These are phyloP conservation scores for Pampusana beccarii DNA, from an alignment of 2,113 vertebrate genomes.

Conservation along the genomic window DNA sequence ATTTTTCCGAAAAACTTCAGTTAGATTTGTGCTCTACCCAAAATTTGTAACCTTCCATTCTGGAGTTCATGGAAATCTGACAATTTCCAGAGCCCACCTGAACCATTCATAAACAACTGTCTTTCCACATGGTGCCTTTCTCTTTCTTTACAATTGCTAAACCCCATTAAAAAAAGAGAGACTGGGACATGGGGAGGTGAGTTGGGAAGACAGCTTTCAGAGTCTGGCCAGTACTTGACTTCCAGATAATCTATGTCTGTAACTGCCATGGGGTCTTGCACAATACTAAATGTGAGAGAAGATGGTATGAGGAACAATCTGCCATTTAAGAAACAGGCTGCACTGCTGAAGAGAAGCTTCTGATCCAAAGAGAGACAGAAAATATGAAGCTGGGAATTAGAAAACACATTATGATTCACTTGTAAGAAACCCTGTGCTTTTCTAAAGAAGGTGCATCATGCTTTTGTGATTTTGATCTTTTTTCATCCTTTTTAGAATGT, in stretches of 20 bases:
- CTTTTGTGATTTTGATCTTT: neutral
- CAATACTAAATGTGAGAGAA: neutral
- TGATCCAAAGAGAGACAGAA: neutral
- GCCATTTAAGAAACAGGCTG: neutral
- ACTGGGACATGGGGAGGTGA: rapidly evolving
- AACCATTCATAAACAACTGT: rapidly evolving
- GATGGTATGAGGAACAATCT: neutral
- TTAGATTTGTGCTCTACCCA: neutral
- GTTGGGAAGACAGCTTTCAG: neutral
- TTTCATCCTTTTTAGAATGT: neutral
- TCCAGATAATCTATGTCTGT: neutral
- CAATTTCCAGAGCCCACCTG: rapidly evolving
- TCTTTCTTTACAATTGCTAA: neutral
- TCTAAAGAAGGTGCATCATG: neutral
- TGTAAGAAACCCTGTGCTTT: neutral
- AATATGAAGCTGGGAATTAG: neutral
- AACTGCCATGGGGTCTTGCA: neutral
- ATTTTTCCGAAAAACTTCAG: neutral
- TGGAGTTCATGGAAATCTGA: neutral
- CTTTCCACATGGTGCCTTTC: neutral
- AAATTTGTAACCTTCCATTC: neutral
- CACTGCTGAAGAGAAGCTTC: neutral
- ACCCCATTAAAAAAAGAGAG: neutral
- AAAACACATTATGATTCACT: neutral
- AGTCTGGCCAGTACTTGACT: neutral